Conservation (phyloP, 2,888 invertebrate species). For the Elegia similella region DNA sequence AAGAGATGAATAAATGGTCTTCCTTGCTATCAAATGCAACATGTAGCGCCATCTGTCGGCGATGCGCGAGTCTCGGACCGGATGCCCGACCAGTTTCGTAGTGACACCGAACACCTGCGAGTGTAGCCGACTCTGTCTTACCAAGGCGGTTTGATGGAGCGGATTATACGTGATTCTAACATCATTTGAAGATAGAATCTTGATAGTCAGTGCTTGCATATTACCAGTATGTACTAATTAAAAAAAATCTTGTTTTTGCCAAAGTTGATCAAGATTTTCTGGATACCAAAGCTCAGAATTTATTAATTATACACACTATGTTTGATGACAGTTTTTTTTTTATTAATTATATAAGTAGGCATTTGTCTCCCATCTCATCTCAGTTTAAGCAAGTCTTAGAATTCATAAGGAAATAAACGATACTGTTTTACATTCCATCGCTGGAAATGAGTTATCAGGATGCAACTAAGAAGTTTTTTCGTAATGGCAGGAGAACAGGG, state of each 20-base stretch:
- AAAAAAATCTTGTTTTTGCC: background rate
- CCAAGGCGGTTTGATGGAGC: background rate
- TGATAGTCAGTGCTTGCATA: background rate
- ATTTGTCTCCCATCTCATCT: too few species aligned
- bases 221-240: background rate
- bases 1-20: background rate
- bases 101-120: conserved; percentile 74
- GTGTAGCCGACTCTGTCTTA: conserved; percentile 37
- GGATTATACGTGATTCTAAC: background rate
- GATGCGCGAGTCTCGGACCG: conserved; percentile 53
- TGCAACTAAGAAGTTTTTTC: too few species aligned
- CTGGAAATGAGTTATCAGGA: too few species aligned
- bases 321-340: too few species aligned
- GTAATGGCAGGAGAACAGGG: too few species aligned
- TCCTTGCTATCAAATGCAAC: conserved; percentile 24
- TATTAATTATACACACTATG: too few species aligned
- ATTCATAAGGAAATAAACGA: too few species aligned
- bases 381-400: too few species aligned
- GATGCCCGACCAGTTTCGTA: conserved; percentile 77
- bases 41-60: conserved; percentile 70
- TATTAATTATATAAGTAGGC: too few species aligned
- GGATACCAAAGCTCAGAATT: too few species aligned
- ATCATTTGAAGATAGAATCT: background rate
- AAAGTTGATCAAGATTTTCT: too few species aligned
- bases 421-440: too few species aligned